Base-by-base conservation (phyloP, 1,140 invertebrate species). In the Adelges cooleyi region DNA sequence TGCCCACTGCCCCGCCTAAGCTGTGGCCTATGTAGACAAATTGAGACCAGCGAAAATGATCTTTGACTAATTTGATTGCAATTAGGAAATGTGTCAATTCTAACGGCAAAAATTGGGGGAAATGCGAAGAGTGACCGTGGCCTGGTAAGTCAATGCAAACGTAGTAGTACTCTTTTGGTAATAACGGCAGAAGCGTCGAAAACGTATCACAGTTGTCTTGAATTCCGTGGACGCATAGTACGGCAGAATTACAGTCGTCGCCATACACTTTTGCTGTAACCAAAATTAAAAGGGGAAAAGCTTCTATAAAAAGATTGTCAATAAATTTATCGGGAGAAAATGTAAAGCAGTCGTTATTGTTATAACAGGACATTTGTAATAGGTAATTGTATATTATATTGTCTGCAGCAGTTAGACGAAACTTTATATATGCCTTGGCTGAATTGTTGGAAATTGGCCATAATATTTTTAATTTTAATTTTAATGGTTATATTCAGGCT, bases 131-230 rank as follows among this genome's bases (percentile, higher is more conserved):
- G 5, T 81, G 76, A 1, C 91, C 92, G 74, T 93, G 90, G 0
- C 87, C 87, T 0, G 87, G 87, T 52, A 90, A 73, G 73, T 90
- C 88, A 69, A 90, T 80, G 68, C 83, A 84, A 22, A 89, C 77
- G 44, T 87, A 72, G 46, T 75, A 71, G 29, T 77, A 75, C 1
- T 75, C 65, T 3, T 81, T 79, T 1, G 82, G 79, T 25, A 93
- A 74, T 29, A 92, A 74, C 9, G 88, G 86, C 38, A 86, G 82
- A 40, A 93, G 77, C 48, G 76, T 79, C 74, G 92, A 88, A 78
- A 89, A 94, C 17, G 84, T 86, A n/a, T 87, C 87, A 48, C 86
- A 84, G 73, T 93, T 94, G 74, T 93, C 90, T 75, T 89, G 85
- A 81, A 89, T 89, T 44, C 91, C 91, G 72, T 94, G 91, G n/a